Base-by-base conservation (phyloP, 2,888 invertebrate genomes). In the Dryadula phaetusa region DNA sequence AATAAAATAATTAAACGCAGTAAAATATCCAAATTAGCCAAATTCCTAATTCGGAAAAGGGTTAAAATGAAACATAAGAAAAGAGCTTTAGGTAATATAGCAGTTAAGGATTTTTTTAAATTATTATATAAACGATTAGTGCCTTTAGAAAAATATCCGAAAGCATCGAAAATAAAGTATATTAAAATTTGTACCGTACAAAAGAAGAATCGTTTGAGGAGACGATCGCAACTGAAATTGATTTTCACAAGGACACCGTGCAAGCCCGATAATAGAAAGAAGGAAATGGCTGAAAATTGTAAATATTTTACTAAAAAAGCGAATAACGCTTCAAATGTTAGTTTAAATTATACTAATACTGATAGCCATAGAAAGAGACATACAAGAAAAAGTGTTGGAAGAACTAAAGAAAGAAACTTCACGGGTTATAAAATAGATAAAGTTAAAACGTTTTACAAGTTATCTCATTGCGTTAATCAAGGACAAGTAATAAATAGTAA, bases 1-100 rank as follows among this genome's bases (percentile, higher is more conserved):
- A 5, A 56, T 14, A 10, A 40, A 10, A 8, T n/a, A 10, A 10
- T 8, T 10, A n/a, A 8, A 22, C 40, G 10, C 0, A 25, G 7
- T 22, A 56, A 56, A 56, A 40, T 16, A 25, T 40, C 16, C 10
- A 40, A 22, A 10, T 0, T 40, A 40, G n/a, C 10, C 3, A 40
- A 56, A 4, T 25, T 22, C 3, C 16, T 56, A 56, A 40, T 16
- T 3, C 40, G 25, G 12, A 56, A 40, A n/a, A 56, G 40, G 25
- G 56, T 56, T n/a, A 22, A 40, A 40, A 40, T 40, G 25, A 56
- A 56, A 10, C 6, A 56, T n/a, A n/a, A 40, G 25, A 56, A 40
- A 25, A 56, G n/a, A 25, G n/a, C 10, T 22, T 5, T 16, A 40
- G 22, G n/a, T 56, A 22, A 56, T 16, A 1, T 25, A 56, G 56